Conservation (phyloP, 2,888 invertebrate genomes). For the Heliconius hortense region DNA sequence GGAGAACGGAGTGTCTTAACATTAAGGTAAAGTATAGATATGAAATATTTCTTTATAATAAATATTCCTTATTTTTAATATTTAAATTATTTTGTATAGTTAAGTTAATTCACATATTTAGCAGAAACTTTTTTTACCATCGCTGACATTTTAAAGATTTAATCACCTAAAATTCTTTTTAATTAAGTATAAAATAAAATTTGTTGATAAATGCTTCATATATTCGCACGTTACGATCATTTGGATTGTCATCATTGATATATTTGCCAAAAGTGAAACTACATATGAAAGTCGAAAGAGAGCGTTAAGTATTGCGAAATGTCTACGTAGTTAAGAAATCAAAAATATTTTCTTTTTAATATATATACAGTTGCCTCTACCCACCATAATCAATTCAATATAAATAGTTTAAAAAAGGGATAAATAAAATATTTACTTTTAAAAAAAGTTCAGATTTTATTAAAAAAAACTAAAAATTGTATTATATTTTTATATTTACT, state of each 20-base stretch:
- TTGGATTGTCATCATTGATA: background rate
- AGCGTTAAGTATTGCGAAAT: background rate
- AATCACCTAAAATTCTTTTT: background rate
- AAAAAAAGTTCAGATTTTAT: too few relatives aligned
- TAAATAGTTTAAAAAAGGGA: background rate
- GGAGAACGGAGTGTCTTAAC: background rate
- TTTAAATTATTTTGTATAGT: too few relatives aligned
- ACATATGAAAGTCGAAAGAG: background rate
- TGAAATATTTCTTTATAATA: too few relatives aligned
- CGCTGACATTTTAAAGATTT: too few relatives aligned
- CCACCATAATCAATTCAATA: background rate
- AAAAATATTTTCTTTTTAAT: background rate
- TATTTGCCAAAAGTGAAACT: background rate
- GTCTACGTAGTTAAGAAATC: background rate
- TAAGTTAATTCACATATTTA: too few relatives aligned
- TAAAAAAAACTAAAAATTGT: too few relatives aligned
- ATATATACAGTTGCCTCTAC: too few relatives aligned
- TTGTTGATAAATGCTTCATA: background rate
- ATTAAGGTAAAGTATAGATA: too few relatives aligned
- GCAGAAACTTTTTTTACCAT: too few relatives aligned
- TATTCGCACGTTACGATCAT: background rate
- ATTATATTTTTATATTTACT: background rate
- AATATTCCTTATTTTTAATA: too few relatives aligned
- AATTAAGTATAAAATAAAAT: background rate
- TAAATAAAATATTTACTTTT: background rate